phyloP scores from a whole-genome alignment of 2,888 invertebrate species.

The Trileptium ribeirensis region DNA sequence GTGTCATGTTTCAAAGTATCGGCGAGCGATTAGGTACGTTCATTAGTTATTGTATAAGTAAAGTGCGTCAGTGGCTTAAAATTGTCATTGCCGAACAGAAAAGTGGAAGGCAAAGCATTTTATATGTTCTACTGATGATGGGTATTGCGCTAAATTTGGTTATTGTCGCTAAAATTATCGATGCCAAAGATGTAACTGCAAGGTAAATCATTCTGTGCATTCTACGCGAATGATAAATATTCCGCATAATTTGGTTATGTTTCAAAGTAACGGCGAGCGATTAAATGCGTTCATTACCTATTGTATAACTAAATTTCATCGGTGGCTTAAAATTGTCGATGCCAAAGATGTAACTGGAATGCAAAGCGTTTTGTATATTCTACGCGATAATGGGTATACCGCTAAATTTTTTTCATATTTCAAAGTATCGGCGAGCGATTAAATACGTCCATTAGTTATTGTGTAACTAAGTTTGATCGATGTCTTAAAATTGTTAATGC shows the following conservation, averaged over 20 bases:
- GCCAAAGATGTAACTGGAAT: too few species aligned
- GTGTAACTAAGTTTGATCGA: constrained; percentile 15
- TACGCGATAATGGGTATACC: constrained; percentile 78
- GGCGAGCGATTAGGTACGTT: constrained; percentile 95
- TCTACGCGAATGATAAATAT: constrained; percentile 72
- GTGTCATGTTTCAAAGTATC: constrained; percentile 90
- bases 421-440: constrained; percentile 88
- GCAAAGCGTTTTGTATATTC: constrained; percentile 88
- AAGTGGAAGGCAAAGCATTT: too few species aligned
- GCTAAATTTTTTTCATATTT: constrained; percentile 93
- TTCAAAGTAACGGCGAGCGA: constrained; percentile 88
- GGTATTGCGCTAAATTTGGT: constrained; percentile 91
- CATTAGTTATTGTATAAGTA: constrained; percentile 34
- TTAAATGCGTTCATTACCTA: constrained; percentile 71
- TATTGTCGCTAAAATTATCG: constrained; percentile 65
- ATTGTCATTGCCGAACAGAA: constrained; percentile 37
- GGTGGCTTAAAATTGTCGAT: too few species aligned
- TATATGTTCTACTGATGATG: constrained; percentile 73
- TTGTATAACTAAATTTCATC: constrained; percentile 19
- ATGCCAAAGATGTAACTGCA: constrained; percentile 62
- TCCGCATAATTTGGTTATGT: constrained; percentile 91
- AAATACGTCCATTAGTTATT: constrained; percentile 67
- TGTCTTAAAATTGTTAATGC: background rate
- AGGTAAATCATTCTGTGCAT: constrained; percentile 95
- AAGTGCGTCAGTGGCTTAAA: constrained; percentile 17